Base-by-base conservation (phyloP, 64 coral and sea anemone genomes). In the Hydrozoanthus tunicans region DNA sequence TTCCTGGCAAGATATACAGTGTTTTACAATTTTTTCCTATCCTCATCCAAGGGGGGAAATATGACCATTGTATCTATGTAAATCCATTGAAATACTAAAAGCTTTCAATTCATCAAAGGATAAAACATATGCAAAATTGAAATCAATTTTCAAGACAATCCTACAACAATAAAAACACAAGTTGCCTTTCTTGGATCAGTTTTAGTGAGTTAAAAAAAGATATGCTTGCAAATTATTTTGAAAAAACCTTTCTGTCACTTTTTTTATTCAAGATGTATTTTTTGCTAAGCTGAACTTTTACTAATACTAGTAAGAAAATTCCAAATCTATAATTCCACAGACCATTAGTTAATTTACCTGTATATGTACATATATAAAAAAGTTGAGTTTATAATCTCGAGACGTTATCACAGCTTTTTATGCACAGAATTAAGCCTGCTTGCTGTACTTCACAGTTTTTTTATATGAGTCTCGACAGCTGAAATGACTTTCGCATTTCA, bases 301-400 rank as follows among this genome's bases (percentile, higher is more conserved):
- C 54, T 23, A 23, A 23, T 43, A 43, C 2, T 43, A 43, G 32
- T 43, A 43, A 43, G 2, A 14, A 26, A 59, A 72, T 4, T 26
- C 72, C 27, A 11, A 51, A 3, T 32, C 7, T 56, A 7, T 13
- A 73, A 20, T 71, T 25, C 53, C 20, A 56, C 17, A 56, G 58
- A 43, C 13, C 20, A 58, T 70, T 57, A 27, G 56, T 26, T 58
- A 74, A 59, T 88, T 72, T 74, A 73, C 13, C 53, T 61, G 56
- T 24, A 88, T 27, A 17, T 88, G 84, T 73, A 73, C 60, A 66
- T 82, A 65, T n/a, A 65, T n/a, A 59, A 51, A 66, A 65, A 53
- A 7, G 26, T 6, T 6, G 8, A 6, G 52, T 64, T 53, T 65
- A 13, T 43, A 10, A 65, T n/a, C 59, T 82, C 61, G 5, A 65